Evolutionary conservation across 2,888 invertebrate species (phyloP).

Genomic region (Xiphydria camelus): DNA sequence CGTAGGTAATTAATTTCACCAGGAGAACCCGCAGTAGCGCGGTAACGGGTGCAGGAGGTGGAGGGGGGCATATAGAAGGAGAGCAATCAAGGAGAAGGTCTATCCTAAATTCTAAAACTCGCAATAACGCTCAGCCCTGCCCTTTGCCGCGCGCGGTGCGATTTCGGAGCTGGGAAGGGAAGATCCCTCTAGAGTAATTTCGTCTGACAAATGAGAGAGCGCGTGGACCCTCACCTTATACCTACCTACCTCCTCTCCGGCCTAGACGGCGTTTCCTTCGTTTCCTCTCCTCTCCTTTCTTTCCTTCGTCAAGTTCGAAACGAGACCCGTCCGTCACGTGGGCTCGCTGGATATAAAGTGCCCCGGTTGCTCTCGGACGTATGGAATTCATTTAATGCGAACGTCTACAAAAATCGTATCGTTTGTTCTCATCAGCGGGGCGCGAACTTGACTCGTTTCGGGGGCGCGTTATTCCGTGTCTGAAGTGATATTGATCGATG

Average conservation of each 20-base stretch:
- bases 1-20: constrained; percentile 1
- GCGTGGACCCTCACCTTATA: constrained; percentile 1
- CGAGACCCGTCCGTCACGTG: not conserved
- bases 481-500: too few species aligned
- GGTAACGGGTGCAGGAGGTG: not conserved
- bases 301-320: too few species aligned
- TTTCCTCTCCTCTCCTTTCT: too few species aligned
- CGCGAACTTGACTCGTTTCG: too few species aligned
- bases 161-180: constrained; percentile 9
- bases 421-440: not conserved
- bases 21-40: not conserved
- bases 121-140: constrained; percentile 1
- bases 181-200: constrained; percentile 15
- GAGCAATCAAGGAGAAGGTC: not conserved
- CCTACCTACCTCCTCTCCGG: not conserved
- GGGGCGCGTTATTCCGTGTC: too few species aligned
- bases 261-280: not conserved
- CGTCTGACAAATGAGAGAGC: constrained; percentile 17
- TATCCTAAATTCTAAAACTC: constrained; percentile 2
- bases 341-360: constrained; percentile 3
- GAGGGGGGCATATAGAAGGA: not conserved
- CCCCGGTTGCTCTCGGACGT: not conserved
- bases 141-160: not conserved
- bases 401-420: not conserved
- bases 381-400: constrained; percentile 3